These are phyloP conservation scores for Pleuronectes platessa DNA, from an alignment of 2,113 vertebrate species.

Conservation along the genomic window DNA sequence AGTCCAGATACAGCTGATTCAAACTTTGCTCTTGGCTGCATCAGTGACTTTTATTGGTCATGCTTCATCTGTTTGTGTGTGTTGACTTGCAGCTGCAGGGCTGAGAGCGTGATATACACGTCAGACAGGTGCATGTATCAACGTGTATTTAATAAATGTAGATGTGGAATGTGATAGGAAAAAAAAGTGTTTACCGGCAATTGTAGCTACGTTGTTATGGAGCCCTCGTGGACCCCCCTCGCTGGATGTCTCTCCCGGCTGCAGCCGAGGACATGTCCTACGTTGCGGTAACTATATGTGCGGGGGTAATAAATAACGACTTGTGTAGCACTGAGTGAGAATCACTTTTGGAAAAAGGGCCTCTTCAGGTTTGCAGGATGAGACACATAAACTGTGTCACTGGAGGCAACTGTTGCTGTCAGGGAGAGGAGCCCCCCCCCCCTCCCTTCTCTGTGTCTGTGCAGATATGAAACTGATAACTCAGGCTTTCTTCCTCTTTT, in stretches of 20 bases:
- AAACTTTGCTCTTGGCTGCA: conserved; percentile 8
- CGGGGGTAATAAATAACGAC: conserved; percentile 33
- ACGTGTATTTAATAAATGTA: conserved; percentile 10
- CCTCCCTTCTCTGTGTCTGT: conserved; percentile 2
- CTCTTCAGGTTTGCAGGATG: conserved; percentile 22
- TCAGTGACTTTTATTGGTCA: background rate
- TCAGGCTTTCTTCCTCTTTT: conserved; percentile 23
- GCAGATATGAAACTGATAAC: conserved; percentile 45
- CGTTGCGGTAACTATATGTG: conserved; percentile 4
- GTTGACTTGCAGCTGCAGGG: background rate
- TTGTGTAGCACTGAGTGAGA: background rate
- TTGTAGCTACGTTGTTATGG: conserved; percentile 48
- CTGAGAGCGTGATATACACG: background rate
- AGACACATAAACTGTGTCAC: conserved; percentile 18
- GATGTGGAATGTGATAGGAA: conserved; percentile 20
- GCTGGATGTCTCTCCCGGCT: conserved; percentile 4
- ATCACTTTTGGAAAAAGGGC: conserved; percentile 14
- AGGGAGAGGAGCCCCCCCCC: background rate
- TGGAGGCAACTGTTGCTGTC: conserved; percentile 13
- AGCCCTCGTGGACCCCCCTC: conserved; percentile 18
- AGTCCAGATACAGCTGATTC: background rate
- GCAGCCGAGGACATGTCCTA: background rate
- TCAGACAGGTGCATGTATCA: conserved; percentile 4
- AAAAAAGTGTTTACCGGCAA: conserved; percentile 21
- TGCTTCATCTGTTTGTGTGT: background rate